Conservation (phyloP, 2,888 invertebrate species). For the Cremastinae sp. region DNA sequence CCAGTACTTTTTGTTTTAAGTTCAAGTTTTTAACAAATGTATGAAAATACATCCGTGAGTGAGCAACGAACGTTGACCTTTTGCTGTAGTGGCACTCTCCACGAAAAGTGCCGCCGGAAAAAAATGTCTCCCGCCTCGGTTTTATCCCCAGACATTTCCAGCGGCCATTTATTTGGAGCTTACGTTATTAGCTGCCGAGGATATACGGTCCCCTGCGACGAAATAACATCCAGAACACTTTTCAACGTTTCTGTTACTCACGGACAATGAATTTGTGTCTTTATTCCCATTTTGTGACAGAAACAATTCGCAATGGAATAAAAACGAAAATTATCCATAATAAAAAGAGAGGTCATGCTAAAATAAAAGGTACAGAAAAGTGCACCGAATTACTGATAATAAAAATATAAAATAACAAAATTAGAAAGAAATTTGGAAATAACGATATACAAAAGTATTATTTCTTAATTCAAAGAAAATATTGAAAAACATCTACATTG, state of each 20-base stretch:
- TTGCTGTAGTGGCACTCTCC: constrained; percentile 30
- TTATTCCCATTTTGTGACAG: background rate
- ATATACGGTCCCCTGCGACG: constrained; percentile 6
- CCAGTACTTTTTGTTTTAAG: too few relatives aligned
- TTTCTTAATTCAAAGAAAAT: too few relatives aligned
- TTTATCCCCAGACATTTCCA: constrained; percentile 9
- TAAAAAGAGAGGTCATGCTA: too few relatives aligned
- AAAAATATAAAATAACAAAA: too few relatives aligned
- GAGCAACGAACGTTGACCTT: constrained; percentile 10
- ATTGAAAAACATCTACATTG: too few relatives aligned
- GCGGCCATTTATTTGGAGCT: constrained; percentile 49
- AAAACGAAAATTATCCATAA: background rate
- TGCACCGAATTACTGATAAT: too few relatives aligned
- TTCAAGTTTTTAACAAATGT: too few relatives aligned
- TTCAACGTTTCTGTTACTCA: constrained; percentile 20
- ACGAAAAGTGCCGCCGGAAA: constrained; percentile 36
- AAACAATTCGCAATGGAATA: background rate
- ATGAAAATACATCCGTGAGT: too few relatives aligned
- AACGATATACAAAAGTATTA: too few relatives aligned
- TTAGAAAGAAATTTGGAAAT: too few relatives aligned
- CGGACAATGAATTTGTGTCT: constrained; percentile 17
- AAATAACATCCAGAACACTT: constrained; percentile 6
- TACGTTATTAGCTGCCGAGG: constrained; percentile 43
- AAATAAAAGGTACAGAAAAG: too few relatives aligned
- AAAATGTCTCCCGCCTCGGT: constrained; percentile 28